Base-by-base conservation (phyloP, 2,888 invertebrate species). In the Tridacna crocea region DNA sequence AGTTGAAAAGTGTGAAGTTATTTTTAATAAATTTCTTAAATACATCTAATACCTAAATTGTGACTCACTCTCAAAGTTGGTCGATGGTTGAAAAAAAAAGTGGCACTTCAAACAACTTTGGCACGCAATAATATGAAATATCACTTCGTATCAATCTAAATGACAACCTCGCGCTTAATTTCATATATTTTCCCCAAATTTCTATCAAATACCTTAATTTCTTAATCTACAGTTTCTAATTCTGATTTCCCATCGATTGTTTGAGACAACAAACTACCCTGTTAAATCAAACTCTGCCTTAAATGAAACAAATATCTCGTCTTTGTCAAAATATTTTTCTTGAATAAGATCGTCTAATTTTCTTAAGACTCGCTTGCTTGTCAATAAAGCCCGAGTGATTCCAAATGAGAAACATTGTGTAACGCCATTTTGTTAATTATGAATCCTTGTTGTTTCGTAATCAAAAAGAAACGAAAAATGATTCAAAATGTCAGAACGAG, bases 361-460 rank as follows among this genome's bases (percentile, higher is more conserved):
- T 73, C 73, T 55, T 55, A 36, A 27, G 36, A 8, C 51, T 70
- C 47, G 73, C 58, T 73, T 60, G 73, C 27, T 46, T 73, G 73
- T 73, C 73, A 73, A 60, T 60, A 58, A 73, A 73, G 36, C 60
- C 60, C 60, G 73, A 73, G 58, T 60, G 60, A 79, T 82, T 82
- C 81, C 84, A 74, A 84, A 79, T 82, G 79, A 79, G 74, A 77
- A 79, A 63, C 72, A 79, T 84, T 78, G 79, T 84, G 81, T 84
- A 82, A 84, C 84, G 85, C 85, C 85, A 85, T 85, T 85, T 85
- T 85, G 77, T 85, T 85, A 85, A 85, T 85, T 85, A 85, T 80
- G 55, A 77, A 75, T 55, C 75, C 74, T 77, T 79, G 82, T 82
- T 85, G 79, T 85, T 82, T 85, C 80, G 82, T 77, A 85, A 82